These are phyloP conservation scores for Motacilla tschutschensis DNA, from an alignment of 2,113 vertebrate genomes.

Conservation along the genomic window DNA sequence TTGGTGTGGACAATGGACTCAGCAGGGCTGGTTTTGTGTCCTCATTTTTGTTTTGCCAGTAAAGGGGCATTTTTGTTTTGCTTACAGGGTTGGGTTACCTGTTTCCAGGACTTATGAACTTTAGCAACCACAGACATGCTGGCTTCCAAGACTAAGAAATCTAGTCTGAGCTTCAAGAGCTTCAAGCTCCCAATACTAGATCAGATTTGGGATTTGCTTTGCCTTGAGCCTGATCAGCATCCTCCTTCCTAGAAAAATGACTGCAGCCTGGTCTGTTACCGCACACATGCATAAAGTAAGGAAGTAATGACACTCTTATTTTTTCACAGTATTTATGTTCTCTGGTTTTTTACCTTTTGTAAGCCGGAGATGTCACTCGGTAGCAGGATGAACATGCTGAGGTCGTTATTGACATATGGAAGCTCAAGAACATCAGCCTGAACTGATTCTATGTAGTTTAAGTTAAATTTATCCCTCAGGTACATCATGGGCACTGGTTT, in stretches of 20 bases:
- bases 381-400: conserved; percentile 86
- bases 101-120: neutral
- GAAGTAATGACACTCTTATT: neutral
- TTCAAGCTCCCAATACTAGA: neutral
- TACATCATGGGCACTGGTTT: conserved; percentile 80
- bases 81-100: neutral
- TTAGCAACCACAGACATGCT: neutral
- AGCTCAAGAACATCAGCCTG: conserved; percentile 77
- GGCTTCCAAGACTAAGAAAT: neutral
- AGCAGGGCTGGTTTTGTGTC: neutral
- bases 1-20: neutral
- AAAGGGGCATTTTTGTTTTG: neutral
- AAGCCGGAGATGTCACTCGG: conserved; percentile 66
- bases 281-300: neutral
- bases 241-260: neutral
- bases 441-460: conserved; percentile 49
- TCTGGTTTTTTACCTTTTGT: conserved; percentile 69
- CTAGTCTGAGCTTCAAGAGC: neutral
- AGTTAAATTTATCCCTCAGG: conserved; percentile 56
- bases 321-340: neutral
- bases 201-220: neutral
- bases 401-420: conserved; percentile 74
- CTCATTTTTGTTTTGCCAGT: neutral
- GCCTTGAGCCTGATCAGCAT: neutral
- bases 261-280: neutral